Conservation (phyloP, 2,797 vertebrate genomes). For the Takifugu ocellatus region DNA sequence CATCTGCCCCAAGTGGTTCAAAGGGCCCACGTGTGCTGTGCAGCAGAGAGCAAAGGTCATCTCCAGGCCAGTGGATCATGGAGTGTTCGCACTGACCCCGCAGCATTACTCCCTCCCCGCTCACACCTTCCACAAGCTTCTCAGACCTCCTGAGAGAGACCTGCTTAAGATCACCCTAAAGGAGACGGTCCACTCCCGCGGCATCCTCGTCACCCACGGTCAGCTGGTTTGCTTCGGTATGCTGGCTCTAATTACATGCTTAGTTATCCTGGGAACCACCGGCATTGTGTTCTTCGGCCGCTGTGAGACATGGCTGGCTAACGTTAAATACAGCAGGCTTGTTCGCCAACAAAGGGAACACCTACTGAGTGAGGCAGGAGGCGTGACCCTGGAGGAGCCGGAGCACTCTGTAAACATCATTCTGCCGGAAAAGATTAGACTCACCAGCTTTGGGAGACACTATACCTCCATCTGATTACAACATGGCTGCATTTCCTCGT, state of each 20-base stretch:
- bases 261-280: constrained; percentile 88
- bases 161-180: constrained; percentile 89
- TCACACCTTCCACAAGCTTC: constrained; percentile 81
- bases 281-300: constrained; percentile 90
- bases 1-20: constrained; percentile 78
- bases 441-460: constrained; percentile 82
- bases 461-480: constrained; percentile 82
- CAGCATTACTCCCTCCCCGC: constrained; percentile 76
- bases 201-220: constrained; percentile 81
- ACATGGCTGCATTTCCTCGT: constrained; percentile 1
- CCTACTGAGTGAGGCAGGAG: constrained; percentile 76
- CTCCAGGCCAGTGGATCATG: constrained; percentile 49
- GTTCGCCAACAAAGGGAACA: constrained; percentile 86
- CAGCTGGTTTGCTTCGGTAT: constrained; percentile 91
- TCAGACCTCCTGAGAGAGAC: constrained; percentile 76
- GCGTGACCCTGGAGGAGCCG: constrained; percentile 58
- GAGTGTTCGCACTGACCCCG: constrained; percentile 49
- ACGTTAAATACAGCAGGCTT: constrained; percentile 84
- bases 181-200: constrained; percentile 79
- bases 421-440: constrained; percentile 88
- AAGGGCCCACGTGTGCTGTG: constrained; percentile 76
- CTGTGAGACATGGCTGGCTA: constrained; percentile 89
- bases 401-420: constrained; percentile 89
- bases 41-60: constrained; percentile 41
- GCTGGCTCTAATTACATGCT: constrained; percentile 88